Base-by-base conservation (phyloP, 1,140 invertebrate species). In the Heliconius melpomene region DNA sequence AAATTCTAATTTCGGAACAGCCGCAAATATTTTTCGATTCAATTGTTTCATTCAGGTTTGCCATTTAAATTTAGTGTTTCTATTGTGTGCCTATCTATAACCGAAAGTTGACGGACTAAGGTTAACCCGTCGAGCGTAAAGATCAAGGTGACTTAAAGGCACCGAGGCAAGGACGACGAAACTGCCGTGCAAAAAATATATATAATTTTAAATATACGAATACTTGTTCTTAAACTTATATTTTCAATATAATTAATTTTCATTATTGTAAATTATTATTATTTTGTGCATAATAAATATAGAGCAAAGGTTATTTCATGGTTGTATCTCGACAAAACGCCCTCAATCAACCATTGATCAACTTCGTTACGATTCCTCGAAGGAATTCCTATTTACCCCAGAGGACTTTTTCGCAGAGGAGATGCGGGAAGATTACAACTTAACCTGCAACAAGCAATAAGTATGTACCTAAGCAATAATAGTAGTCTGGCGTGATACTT, bases 101-200 rank as follows among this genome's bases (percentile, higher is more conserved):
- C 36, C 29, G 57, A 81, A 85, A 83, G 80, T 79, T 74, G 76
- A 52, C 79, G 72, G 74, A 70, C 78, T 72, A 82, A 89, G 85
- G 86, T 84, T 84, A 80, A 40, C 75, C 75, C 73, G 75, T 82
- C 50, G 79, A 80, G 82, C 76, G 80, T 82, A 88, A 89, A 88
- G 86, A 87, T 88, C 86, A 89, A 89, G 87, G 87, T 88, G 83
- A 86, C 36, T 76, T 84, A 83, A 86, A 85, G 84, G 74, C 72
- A 84, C 81, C 78, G 76, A 77, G 74, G 77, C 75, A 78, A 75
- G 52, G 23, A 54, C 73, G 57, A 70, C 71, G 73, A 75, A 75
- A 66, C 57, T 66, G 60, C 46, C 8, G 9, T 29, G 26, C 60
- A 3, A 23, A 9, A 66, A 29, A 66, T 13, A 13, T 66, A 66